These are phyloP conservation scores for Drosophila leontia DNA, from an alignment of 1,140 invertebrate species.

Conservation along the genomic window DNA sequence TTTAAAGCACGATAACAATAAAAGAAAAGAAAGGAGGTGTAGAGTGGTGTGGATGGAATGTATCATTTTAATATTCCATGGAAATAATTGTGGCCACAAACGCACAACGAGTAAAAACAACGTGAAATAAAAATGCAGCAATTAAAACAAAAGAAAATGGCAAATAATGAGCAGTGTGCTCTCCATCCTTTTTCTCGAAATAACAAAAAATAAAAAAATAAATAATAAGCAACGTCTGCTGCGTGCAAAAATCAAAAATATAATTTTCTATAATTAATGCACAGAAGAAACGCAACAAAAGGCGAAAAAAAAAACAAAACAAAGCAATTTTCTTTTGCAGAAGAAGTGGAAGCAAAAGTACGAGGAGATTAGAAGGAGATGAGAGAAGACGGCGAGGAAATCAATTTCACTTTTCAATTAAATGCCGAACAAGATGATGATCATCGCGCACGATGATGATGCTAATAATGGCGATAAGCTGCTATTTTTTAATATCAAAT, in stretches of 20 bases:
- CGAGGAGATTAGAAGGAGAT: neutral
- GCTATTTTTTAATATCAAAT: constrained; percentile 45
- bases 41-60: neutral
- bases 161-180: constrained; percentile 41
- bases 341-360: constrained; percentile 8
- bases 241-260: constrained; percentile 54
- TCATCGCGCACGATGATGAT: constrained; percentile 16
- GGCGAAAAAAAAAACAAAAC: constrained; percentile 24
- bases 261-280: constrained; percentile 70
- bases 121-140: constrained; percentile 8
- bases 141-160: constrained; percentile 43
- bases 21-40: neutral
- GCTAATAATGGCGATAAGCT: constrained; percentile 30
- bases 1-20: constrained; percentile 16
- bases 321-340: constrained; percentile 50
- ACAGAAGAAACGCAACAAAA: constrained; percentile 24
- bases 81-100: constrained; percentile 43
- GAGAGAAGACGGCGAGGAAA: constrained; percentile 34
- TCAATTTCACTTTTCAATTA: constrained; percentile 80
- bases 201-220: neutral
- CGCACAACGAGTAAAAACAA: constrained; percentile 25
- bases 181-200: constrained; percentile 17
- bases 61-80: constrained; percentile 50
- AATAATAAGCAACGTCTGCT: constrained; percentile 12
- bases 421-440: constrained; percentile 23